phyloP scores from a whole-genome alignment of 1,140 invertebrate genomes.

The Drosophila sturtevanti region DNA sequence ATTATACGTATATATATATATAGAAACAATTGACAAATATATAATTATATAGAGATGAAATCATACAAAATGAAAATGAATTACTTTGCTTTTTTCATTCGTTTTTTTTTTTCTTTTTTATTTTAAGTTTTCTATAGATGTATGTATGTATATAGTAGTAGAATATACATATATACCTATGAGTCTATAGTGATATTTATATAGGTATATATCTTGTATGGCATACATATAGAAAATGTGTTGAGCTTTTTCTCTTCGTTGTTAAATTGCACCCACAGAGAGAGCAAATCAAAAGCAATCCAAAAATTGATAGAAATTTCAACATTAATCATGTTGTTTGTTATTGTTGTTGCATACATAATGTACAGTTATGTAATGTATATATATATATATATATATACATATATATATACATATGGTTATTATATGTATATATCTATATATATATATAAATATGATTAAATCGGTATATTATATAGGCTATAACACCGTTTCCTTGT shows the following conservation, averaged over 20 bases:
- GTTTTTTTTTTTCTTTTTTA: not conserved
- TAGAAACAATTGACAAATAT: slow-evolving; percentile 15
- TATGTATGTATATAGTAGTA: not conserved
- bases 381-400: not conserved
- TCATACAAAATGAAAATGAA: slow-evolving; percentile 25
- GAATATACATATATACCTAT: not conserved
- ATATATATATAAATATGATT: slow-evolving; percentile 5
- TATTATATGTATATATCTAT: slow-evolving; percentile 15
- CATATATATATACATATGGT: slow-evolving; percentile 18
- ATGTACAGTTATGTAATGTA: slow-evolving; percentile 25
- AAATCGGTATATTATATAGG: slow-evolving; percentile 13
- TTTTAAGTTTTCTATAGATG: not conserved
- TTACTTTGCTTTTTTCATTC: slow-evolving; percentile 2
- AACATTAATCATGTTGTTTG: slow-evolving; percentile 12
- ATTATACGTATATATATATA: slow-evolving; percentile 25
- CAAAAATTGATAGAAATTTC: slow-evolving; percentile 51
- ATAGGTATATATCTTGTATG: slow-evolving; percentile 35
- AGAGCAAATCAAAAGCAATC: slow-evolving; percentile 54
- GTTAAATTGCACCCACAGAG: slow-evolving; percentile 66
- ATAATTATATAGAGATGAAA: slow-evolving; percentile 34
- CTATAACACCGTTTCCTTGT: slow-evolving; percentile 14
- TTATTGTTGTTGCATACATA: slow-evolving; percentile 13
- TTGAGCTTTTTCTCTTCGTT: slow-evolving; percentile 82
- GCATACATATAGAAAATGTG: slow-evolving; percentile 52
- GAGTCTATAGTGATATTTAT: slow-evolving; percentile 29